Conservation (phyloP, 2,113 vertebrate species). For the Trogon surrucura region DNA sequence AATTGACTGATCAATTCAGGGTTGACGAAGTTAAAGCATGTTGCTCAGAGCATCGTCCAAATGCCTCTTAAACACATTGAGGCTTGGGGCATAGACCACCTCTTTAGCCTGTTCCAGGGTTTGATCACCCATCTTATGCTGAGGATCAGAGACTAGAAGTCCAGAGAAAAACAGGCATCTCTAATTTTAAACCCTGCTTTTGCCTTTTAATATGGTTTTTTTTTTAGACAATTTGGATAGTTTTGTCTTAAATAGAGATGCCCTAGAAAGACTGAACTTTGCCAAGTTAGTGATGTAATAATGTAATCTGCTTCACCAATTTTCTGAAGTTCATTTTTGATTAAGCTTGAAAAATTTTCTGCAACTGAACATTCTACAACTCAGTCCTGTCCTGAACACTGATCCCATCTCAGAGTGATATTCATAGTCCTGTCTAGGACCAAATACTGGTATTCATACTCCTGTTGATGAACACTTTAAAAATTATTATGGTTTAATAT, state of each 20-base stretch:
- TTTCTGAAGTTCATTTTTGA: neutral
- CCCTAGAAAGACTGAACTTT: neutral
- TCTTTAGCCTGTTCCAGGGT: neutral
- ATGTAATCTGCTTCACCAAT: neutral
- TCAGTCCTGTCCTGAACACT: neutral
- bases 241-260: neutral
- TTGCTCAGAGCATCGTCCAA: neutral
- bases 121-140: neutral
- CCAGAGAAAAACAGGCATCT: neutral
- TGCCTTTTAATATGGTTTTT: neutral
- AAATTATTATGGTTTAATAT: neutral
- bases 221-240: neutral
- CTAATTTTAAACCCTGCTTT: neutral
- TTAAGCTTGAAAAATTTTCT: neutral
- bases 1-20: neutral
- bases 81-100: rapidly evolving
- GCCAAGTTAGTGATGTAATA: neutral
- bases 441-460: neutral
- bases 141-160: neutral
- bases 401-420: neutral
- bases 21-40: neutral
- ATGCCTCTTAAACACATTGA: neutral
- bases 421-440: neutral
- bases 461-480: neutral
- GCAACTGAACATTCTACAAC: neutral